Evolutionary conservation across 2,113 vertebrate genomes (phyloP), one percentile per base, ranked within the genome.

Genomic region (Alligator sinensis): DNA sequence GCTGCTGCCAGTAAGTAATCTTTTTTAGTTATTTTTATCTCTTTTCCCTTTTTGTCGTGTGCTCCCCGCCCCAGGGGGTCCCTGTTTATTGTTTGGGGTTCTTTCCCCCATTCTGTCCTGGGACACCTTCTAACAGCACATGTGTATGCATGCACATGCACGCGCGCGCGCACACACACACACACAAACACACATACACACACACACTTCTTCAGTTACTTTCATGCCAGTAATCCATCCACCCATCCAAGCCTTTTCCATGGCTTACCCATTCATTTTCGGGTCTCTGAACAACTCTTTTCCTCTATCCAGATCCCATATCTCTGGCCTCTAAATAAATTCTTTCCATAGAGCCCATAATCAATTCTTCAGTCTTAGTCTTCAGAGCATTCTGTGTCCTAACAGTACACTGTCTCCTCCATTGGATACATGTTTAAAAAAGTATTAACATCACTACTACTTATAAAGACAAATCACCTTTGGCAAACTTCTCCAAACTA

Each of bases 191-290:
- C 8, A 66, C 64, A 66, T 6, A 64, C 75, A 74, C 74, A 84
- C 84, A 76, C 77, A 81, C 61, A 25, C 47, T 82, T 30, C 10
- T 86, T 78, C 54, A 83, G 57, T 63, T 82, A 90, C 68, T 75
- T 89, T 34, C 76, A 61, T 72, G 17, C 21, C 34, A 77, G 27
- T n/a, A 85, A 30, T 91, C 80, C 11, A 84, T 90, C 55, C 59
- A 89, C 58, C 81, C 47, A 47, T 47, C 47, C 47, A 47, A 47
- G 18, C 88, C 47, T 90, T 94, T 63, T 89, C 60, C 47, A 78
- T 88, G 57, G 21, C 6, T 89, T 95, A 66, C 57, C 72, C 60
- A 72, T 86, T n/a, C 84, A 47, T 93, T 93, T 90, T 91, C 72
- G 91, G 59, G 30, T 75, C 84, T 1, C 11, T 82, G 75, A 91